Conservation (phyloP, 2,888 invertebrate genomes). For the Erebia ligea region DNA sequence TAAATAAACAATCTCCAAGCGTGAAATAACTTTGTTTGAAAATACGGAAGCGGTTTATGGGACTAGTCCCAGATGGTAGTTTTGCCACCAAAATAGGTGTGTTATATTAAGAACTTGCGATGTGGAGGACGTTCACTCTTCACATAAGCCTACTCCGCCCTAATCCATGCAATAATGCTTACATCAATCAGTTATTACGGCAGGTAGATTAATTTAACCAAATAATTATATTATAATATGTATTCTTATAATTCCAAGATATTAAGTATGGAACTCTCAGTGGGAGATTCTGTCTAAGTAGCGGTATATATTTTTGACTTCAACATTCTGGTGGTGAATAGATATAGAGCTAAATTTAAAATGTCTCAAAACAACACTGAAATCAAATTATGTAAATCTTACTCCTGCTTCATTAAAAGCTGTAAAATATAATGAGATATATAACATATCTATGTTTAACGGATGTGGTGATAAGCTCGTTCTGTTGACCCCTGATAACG, state of each 20-base stretch:
- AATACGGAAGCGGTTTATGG: conserved; percentile 56
- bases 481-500: conserved; percentile 71
- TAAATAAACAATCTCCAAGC: too few species aligned
- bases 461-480: conserved; percentile 72
- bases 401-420: conserved; percentile 4
- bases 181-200: background rate
- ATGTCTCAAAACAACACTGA: background rate
- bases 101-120: conserved; percentile 59
- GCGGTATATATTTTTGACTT: too few species aligned
- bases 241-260: too few species aligned
- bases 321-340: background rate
- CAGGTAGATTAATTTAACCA: too few species aligned
- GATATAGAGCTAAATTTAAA: background rate
- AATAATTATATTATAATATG: too few species aligned
- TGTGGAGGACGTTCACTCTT: conserved; percentile 66
- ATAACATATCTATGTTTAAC: conserved; percentile 49
- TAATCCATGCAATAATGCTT: conserved; percentile 18
- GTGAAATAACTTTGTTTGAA: conserved; percentile 29
- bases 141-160: conserved; percentile 50
- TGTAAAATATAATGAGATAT: conserved; percentile 40
- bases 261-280: too few species aligned
- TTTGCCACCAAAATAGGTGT: conserved; percentile 67
- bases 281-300: too few species aligned
- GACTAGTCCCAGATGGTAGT: conserved; percentile 55
- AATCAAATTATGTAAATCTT: background rate